These are phyloP conservation scores for Eurytoma californica DNA, from an alignment of 2,888 invertebrate species.

Conservation along the genomic window DNA sequence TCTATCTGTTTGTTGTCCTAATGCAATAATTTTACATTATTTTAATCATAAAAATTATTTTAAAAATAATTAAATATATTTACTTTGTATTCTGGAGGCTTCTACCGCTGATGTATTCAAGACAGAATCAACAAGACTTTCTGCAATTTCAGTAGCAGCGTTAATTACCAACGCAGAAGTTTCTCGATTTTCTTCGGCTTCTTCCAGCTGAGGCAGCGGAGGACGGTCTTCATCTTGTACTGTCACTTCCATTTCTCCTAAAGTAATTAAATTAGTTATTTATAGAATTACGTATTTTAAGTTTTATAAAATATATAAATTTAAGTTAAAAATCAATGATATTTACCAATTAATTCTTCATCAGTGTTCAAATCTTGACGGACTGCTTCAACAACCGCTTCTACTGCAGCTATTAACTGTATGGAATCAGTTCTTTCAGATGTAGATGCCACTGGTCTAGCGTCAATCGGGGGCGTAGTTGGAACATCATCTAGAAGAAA, in stretches of 20 bases:
- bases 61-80: not conserved
- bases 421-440: constrained; percentile 59
- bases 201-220: constrained; percentile 63
- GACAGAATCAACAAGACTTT: constrained; percentile 75
- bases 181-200: constrained; percentile 57
- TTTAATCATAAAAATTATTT: constrained; percentile 14
- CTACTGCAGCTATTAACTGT: constrained; percentile 64
- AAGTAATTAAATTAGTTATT: constrained; percentile 60
- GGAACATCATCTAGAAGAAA: constrained; percentile 62
- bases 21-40: not conserved
- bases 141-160: constrained; percentile 71
- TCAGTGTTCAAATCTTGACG: constrained; percentile 64
- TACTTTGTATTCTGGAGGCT: constrained; percentile 65
- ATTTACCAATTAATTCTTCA: constrained; percentile 68
- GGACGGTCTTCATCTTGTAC: constrained; percentile 70
- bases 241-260: constrained; percentile 73
- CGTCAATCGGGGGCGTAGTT: constrained; percentile 62
- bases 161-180: constrained; percentile 63
- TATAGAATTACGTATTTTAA: not conserved
- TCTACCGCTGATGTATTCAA: constrained; percentile 69
- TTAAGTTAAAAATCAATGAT: not conserved
- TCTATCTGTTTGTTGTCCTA: constrained; percentile 59
- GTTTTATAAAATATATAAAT: not conserved
- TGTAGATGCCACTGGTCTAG: constrained; percentile 63
- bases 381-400: constrained; percentile 65